A percentile compares a stretch with the other conserved stretches of the same genome.
These are phyloP conservation scores for Asobara japonica DNA, from an alignment of 1,140 invertebrate genomes.

Conservation along the genomic window DNA sequence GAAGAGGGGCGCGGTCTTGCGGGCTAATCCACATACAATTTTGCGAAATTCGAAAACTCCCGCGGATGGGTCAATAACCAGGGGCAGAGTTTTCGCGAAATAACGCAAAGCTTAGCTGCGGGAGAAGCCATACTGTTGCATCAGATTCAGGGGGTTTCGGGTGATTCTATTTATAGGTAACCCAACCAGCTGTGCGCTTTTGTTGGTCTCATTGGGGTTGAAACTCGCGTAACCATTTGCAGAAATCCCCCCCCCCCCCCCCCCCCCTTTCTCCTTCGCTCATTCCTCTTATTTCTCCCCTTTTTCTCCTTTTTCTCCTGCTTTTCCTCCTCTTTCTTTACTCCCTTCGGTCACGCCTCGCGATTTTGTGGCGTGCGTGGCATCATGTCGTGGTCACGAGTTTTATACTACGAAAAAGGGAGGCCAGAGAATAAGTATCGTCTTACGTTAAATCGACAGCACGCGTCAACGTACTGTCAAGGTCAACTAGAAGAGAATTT, in stretches of 20 bases:
- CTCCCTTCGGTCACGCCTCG: constrained; percentile 19
- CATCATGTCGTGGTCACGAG: constrained; percentile 19
- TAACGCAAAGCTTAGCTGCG: background rate
- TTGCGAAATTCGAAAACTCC: constrained; percentile 14
- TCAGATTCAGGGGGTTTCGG: constrained; percentile 55
- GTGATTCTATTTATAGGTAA: constrained; percentile 38
- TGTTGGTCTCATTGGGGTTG: constrained; percentile 1
- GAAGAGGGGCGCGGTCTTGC: too few species aligned
- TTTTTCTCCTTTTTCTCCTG: constrained; percentile 6
- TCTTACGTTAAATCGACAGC: constrained; percentile 26
- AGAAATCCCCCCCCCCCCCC: constrained; percentile 5
- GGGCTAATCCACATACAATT: too few species aligned
- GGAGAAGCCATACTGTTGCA: constrained; percentile 44
- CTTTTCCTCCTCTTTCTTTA: background rate
- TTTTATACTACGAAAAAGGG: background rate
- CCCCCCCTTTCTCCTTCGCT: background rate
- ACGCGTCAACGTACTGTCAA: constrained; percentile 17
- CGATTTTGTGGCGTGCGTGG: constrained; percentile 4
- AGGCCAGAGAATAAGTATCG: background rate
- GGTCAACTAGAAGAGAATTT: background rate
- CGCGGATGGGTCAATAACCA: constrained; percentile 63
- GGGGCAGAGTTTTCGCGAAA: constrained; percentile 28
- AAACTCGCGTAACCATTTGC: constrained; percentile 34
- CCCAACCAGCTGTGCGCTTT: constrained; percentile 39
- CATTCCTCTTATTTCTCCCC: background rate